Evolutionary conservation across 2,797 vertebrate genomes (phyloP).

Genomic region (Bovichtus diacanthus): DNA sequence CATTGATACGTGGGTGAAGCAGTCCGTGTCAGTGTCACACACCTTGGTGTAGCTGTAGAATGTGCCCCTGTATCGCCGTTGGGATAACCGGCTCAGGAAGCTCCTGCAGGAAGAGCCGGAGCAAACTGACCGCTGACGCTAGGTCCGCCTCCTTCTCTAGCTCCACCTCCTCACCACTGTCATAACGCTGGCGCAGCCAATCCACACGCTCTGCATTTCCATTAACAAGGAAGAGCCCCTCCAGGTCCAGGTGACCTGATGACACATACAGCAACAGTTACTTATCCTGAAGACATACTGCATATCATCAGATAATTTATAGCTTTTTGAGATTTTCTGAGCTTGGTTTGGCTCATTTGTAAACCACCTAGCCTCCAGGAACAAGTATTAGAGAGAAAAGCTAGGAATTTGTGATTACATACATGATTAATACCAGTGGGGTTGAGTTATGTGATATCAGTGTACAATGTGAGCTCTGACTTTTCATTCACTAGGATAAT

Average conservation of each 20-base stretch:
- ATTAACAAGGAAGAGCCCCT: constrained; percentile 98
- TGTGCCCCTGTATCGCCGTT: constrained; percentile 90
- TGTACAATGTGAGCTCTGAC: too few relatives aligned
- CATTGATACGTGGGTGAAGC: neutral
- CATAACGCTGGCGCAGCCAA: constrained; percentile 96
- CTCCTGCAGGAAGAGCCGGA: constrained; percentile 98
- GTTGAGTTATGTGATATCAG: too few relatives aligned
- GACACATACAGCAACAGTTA: constrained; percentile 6
- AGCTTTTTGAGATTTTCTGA: neutral
- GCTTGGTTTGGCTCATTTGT: constrained; percentile 1
- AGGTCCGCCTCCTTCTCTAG: constrained; percentile 97
- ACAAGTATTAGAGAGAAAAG: neutral
- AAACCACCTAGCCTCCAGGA: neutral
- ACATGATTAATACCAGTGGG: too few relatives aligned
- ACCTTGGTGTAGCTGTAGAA: constrained; percentile 97
- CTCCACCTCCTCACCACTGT: constrained; percentile 95
- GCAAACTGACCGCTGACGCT: constrained; percentile 96
- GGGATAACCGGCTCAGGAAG: constrained; percentile 97
- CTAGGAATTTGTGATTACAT: too few relatives aligned
- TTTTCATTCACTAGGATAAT: too few relatives aligned
- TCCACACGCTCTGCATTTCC: constrained; percentile 97
- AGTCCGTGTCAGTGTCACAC: constrained; percentile 31
- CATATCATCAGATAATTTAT: neutral
- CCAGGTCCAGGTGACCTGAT: constrained; percentile 93
- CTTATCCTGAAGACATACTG: neutral